A percentile compares a stretch with the other conserved stretches of the same genome.
Conservation (phyloP, 2,888 invertebrate species). For the Galeruca laticollis region DNA sequence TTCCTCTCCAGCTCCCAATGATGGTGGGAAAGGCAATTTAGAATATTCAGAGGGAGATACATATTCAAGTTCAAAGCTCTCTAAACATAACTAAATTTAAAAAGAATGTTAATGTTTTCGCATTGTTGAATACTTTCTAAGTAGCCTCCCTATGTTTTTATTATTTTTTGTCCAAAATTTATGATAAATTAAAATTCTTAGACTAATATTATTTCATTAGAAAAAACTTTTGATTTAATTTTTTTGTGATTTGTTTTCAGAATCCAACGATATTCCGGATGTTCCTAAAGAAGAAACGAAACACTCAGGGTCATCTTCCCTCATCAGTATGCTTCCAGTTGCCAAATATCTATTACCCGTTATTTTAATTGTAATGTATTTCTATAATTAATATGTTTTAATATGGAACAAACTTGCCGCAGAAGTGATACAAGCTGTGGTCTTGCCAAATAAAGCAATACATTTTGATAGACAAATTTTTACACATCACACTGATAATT, state of each 20-base stretch:
- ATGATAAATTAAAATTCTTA: too few species aligned
- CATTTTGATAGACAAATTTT: constrained; percentile 26
- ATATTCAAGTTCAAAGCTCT: too few species aligned
- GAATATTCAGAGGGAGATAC: too few species aligned
- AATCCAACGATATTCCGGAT: constrained; percentile 48
- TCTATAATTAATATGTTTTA: constrained; percentile 32
- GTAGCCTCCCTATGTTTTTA: too few species aligned
- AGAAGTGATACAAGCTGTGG: constrained; percentile 18
- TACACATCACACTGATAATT: constrained; percentile 33
- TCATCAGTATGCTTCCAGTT: not conserved
- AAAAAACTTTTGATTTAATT: too few species aligned
- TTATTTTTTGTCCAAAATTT: too few species aligned
- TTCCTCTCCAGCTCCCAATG: too few species aligned
- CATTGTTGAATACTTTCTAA: too few species aligned
- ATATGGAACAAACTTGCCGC: constrained; percentile 38
- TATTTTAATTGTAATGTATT: constrained; percentile 19
- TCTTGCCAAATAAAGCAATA: constrained; percentile 15
- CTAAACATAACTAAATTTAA: too few species aligned
- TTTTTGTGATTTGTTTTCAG: constrained; percentile 37
- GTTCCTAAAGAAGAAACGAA: constrained; percentile 40
- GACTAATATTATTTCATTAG: too few species aligned
- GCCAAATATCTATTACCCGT: constrained; percentile 25
- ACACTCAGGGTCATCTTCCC: constrained; percentile 10
- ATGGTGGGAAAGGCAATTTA: too few species aligned
- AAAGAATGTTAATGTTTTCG: too few species aligned